phyloP scores from a whole-genome alignment of 2,888 invertebrate species.

The Eupithecia exiguata region DNA sequence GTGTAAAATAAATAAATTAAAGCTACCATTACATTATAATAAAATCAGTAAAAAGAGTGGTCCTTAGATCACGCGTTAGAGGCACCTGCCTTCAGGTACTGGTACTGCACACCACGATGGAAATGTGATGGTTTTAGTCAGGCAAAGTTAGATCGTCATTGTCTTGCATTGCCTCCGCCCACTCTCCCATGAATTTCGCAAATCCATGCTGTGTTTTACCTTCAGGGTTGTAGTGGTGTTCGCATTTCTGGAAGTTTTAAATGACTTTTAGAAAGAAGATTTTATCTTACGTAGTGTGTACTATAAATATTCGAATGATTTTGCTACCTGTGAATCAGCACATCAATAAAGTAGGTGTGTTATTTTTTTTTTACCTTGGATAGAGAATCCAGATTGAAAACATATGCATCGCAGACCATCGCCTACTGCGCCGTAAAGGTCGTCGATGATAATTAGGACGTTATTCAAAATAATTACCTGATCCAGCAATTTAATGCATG shows the following conservation, averaged over 20 bases:
- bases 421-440: neutral
- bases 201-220: neutral
- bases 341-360: neutral
- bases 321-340: neutral
- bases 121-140: neutral
- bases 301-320: neutral
- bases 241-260: neutral
- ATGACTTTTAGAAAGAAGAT: neutral
- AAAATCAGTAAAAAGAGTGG: too few relatives aligned
- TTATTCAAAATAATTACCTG: neutral
- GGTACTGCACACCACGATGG: too few relatives aligned
- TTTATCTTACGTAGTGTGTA: neutral
- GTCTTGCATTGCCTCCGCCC: constrained; percentile 1
- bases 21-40: too few relatives aligned
- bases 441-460: neutral
- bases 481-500: constrained; percentile 11
- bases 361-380: too few relatives aligned
- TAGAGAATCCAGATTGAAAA: neutral
- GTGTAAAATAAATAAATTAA: too few relatives aligned
- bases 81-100: too few relatives aligned
- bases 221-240: neutral
- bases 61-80: too few relatives aligned
- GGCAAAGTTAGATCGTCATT: neutral
- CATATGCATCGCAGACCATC: neutral
- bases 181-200: constrained; percentile 1